Conservation (phyloP, 2,888 invertebrate genomes). For the Pteria penguin region DNA sequence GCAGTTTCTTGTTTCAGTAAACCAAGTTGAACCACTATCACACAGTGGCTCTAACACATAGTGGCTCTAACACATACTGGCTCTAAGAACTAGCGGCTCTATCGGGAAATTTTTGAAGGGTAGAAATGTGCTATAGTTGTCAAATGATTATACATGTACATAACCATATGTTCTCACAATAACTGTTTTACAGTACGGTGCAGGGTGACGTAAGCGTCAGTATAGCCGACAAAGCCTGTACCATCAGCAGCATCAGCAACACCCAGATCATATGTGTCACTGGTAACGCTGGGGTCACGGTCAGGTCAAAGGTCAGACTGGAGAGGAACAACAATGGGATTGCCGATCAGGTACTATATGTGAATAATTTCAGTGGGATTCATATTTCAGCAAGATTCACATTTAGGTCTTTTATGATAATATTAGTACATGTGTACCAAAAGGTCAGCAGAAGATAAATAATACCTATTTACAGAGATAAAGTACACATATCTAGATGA, state of each 20-base stretch:
- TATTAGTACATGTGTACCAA: too few relatives aligned
- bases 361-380: too few relatives aligned
- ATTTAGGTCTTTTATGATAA: too few relatives aligned
- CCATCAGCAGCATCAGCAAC: slow-evolving; percentile 44
- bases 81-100: too few relatives aligned
- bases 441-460: too few relatives aligned
- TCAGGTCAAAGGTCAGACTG: slow-evolving; percentile 59
- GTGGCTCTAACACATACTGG: slow-evolving; percentile 52
- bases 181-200: slow-evolving; percentile 29
- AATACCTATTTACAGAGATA: too few relatives aligned
- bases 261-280: slow-evolving; percentile 65
- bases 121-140: too few relatives aligned
- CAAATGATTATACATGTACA: slow-evolving; percentile 46
- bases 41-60: too few relatives aligned
- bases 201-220: slow-evolving; percentile 49
- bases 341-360: slow-evolving; percentile 69
- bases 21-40: slow-evolving; percentile 48
- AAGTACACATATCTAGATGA: too few relatives aligned
- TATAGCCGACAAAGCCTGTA: slow-evolving; percentile 55
- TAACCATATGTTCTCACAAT: slow-evolving; percentile 50
- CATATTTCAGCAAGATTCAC: too few relatives aligned
- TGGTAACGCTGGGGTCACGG: slow-evolving; percentile 54
- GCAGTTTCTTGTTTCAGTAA: too few relatives aligned
- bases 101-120: too few relatives aligned
- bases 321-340: slow-evolving; percentile 62